Base-by-base conservation (phyloP, 2,888 invertebrate species). In the Alviniconcha strummeri region DNA sequence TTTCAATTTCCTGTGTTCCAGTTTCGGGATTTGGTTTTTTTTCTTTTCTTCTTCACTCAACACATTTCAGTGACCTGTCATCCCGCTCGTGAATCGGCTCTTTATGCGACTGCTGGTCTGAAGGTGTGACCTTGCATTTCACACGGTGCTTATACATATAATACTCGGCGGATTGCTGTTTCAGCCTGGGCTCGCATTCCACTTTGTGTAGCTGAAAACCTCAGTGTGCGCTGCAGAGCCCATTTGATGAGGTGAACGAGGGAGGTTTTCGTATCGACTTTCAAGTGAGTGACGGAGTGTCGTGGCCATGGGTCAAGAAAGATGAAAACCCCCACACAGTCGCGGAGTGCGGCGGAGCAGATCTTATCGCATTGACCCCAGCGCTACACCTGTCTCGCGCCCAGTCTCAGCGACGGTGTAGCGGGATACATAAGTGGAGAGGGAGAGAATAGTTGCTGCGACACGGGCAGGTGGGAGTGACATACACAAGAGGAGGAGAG, bases 351-450 rank as follows among this genome's bases (percentile, higher is more conserved):
- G 74, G 74, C 7, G 52, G 17, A 7, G 74, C 9, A 17, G 74
- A 74, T 74, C 74, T 74, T 74, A 74, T 74, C 74, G 52, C 74
- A 6, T 52, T 74, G 74, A 74, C 74, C 74, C 74, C 9, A 60
- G 13, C 69, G n/a, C 9, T 17, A 74, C 74, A 74, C 74, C 74
- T 74, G 74, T 74, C 11, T 9, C 74, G 36, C 36, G 36, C 9
- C 74, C 17, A 36, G 36, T 36, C 36, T 36, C 71, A 19, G n/a
- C 13, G 7, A 71, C 71, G 7, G 71, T 15, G 19, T 8, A 71
- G n/a, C 7, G 71, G 19, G 71, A 19, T 17, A 19, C 19, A 19
- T 7, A 19, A 17, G 17, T 0, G 17, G 17, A 17, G 71, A 71
- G 71, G 17, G 13, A 60, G 13, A 60, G 13, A 60, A 60, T 19